These are phyloP conservation scores for Eidolon dupreanum DNA, from an alignment of 2,797 vertebrate genomes.

Conservation along the genomic window DNA sequence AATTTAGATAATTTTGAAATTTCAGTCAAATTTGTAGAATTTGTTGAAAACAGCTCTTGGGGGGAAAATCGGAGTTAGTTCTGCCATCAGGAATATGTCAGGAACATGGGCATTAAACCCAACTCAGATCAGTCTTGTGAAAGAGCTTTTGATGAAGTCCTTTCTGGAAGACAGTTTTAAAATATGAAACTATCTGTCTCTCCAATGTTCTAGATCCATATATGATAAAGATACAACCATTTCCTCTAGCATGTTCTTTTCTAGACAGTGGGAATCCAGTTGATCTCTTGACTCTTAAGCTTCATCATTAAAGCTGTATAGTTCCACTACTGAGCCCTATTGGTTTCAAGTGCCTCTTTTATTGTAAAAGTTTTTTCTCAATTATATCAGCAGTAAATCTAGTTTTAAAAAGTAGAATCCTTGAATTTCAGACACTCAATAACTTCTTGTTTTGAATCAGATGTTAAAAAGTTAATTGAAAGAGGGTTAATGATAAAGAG, in stretches of 20 bases:
- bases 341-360: neutral
- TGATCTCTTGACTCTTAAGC: neutral
- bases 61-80: too few relatives aligned
- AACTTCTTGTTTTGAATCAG: neutral
- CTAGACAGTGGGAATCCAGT: too few relatives aligned
- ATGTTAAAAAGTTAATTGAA: neutral
- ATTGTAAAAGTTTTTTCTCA: neutral
- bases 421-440: neutral
- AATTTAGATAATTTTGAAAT: too few relatives aligned
- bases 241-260: neutral
- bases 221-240: neutral
- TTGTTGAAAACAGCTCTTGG: too few relatives aligned
- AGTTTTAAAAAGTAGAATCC: neutral
- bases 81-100: too few relatives aligned
- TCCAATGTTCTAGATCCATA: fast-evolving
- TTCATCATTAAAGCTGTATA: neutral
- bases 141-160: neutral
- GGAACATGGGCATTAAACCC: too few relatives aligned
- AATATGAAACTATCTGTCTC: neutral
- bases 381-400: neutral
- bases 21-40: too few relatives aligned
- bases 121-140: neutral
- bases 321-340: neutral
- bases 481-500: neutral
- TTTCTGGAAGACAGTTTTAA: neutral